A percentile compares a stretch with the other conserved stretches of the same genome.
These are phyloP conservation scores for Tonatia bakeri DNA, from an alignment of 2,113 vertebrate genomes.

Conservation along the genomic window DNA sequence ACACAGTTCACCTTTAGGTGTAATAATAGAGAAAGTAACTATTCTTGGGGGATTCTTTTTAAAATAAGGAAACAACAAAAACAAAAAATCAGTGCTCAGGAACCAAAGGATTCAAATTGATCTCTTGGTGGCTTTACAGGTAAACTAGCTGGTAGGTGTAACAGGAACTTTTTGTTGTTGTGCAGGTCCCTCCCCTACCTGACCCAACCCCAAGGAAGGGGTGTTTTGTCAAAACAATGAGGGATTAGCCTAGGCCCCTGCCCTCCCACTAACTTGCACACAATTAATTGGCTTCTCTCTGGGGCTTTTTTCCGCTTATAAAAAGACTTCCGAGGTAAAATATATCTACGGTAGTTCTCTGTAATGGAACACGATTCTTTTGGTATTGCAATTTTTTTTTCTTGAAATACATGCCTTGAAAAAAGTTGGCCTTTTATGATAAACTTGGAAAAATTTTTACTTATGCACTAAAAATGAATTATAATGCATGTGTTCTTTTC, in stretches of 20 bases:
- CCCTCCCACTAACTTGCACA: neutral
- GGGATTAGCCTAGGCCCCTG: neutral
- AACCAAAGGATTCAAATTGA: neutral
- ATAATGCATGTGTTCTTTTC: neutral
- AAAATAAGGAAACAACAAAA: neutral
- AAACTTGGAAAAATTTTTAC: neutral
- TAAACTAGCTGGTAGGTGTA: neutral
- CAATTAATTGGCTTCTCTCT: neutral
- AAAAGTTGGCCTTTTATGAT: neutral
- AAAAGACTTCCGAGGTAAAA: neutral
- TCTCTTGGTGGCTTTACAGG: neutral
- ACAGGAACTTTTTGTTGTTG: neutral
- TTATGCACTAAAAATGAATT: neutral
- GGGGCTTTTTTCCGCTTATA: neutral
- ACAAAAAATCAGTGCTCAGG: neutral
- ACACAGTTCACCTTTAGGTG: neutral
- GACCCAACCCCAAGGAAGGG: neutral
- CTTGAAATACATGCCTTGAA: neutral
- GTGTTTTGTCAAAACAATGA: neutral
- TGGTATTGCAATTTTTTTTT: neutral
- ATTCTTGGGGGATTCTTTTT: slow-evolving; percentile 23
- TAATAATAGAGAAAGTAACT: slow-evolving; percentile 30
- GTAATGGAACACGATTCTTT: neutral
- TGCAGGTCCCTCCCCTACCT: too few species aligned
- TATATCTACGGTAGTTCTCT: neutral